Conservation (phyloP, 2,888 invertebrate species). For the Aporophyla nigra region DNA sequence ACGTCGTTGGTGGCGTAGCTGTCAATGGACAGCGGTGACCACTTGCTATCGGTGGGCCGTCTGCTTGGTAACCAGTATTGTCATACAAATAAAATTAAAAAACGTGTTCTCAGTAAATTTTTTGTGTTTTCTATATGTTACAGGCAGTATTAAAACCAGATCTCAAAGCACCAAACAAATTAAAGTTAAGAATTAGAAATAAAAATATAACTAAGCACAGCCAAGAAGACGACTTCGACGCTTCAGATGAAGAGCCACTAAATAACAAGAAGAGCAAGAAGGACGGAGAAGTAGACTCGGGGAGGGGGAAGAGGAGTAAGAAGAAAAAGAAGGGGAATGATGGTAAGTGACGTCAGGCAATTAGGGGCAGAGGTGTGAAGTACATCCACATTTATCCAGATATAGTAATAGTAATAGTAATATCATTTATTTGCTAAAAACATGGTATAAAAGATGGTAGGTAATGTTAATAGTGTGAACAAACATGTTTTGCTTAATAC, state of each 20-base stretch:
- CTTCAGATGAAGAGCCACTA: constrained; percentile 84
- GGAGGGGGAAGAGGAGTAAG: constrained; percentile 35
- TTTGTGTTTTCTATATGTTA: constrained; percentile 13
- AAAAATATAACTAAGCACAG: constrained; percentile 38
- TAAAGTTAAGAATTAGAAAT: constrained; percentile 53
- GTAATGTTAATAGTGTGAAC: too few relatives aligned
- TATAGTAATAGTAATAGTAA: too few relatives aligned
- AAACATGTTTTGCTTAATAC: too few relatives aligned
- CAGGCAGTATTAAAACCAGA: constrained; percentile 64
- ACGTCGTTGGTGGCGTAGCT: too few relatives aligned
- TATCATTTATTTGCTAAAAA: too few relatives aligned
- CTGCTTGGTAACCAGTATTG: too few relatives aligned
- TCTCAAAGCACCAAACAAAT: constrained; percentile 28
- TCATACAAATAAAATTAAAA: too few relatives aligned
- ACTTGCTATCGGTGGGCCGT: too few relatives aligned
- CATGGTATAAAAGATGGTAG: too few relatives aligned
- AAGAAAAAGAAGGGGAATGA: constrained; percentile 11
- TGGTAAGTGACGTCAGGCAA: constrained; percentile 20
- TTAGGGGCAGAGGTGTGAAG: too few relatives aligned
- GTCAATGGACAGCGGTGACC: too few relatives aligned
- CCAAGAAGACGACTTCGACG: constrained; percentile 71
- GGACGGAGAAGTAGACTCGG: constrained; percentile 23
- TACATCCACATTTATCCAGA: not conserved
- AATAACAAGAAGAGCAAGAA: constrained; percentile 62
- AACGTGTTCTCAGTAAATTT: too few relatives aligned